Percentiles rank a stretch among this genome's conserved stretches.
These are phyloP conservation scores for Neelides sp. DNA, from an alignment of 1,140 invertebrate species.

Conservation along the genomic window DNA sequence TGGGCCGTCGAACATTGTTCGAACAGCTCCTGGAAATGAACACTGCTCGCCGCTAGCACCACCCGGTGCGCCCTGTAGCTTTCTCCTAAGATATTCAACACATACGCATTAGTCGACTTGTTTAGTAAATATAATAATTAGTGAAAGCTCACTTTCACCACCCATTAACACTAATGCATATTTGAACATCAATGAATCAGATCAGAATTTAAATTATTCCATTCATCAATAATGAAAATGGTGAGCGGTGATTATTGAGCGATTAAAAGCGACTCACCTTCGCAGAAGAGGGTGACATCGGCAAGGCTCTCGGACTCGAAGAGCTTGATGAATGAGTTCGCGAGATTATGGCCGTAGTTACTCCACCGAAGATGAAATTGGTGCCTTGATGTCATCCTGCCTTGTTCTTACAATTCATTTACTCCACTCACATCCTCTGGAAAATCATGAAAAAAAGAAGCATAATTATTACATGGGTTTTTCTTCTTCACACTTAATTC, in stretches of 20 bases:
- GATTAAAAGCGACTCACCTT: too few species aligned
- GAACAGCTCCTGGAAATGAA: constrained; percentile 83
- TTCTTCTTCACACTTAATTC: too few species aligned
- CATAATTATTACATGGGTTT: background rate
- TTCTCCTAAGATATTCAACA: constrained; percentile 65
- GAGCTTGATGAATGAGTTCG: constrained; percentile 30
- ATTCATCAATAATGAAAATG: too few species aligned
- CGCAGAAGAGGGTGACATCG: constrained; percentile 77
- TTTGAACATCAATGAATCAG: too few species aligned
- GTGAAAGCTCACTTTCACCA: too few species aligned
- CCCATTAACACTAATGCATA: too few species aligned
- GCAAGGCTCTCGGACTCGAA: constrained; percentile 67
- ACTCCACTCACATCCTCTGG: background rate
- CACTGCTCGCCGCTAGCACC: constrained; percentile 82
- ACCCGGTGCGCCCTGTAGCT: constrained; percentile 81
- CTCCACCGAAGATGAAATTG: constrained; percentile 32
- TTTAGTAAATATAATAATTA: too few species aligned
- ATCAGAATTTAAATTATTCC: too few species aligned
- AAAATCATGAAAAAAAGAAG: background rate
- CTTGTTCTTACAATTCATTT: constrained; percentile 1
- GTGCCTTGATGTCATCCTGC: constrained; percentile 29
- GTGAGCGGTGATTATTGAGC: too few species aligned
- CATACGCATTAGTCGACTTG: too few species aligned
- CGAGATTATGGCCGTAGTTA: constrained; percentile 31
- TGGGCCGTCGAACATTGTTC: constrained; percentile 71